Evolutionary conservation across 2,113 vertebrate genomes (phyloP).

Genomic region (Gavia stellata): DNA sequence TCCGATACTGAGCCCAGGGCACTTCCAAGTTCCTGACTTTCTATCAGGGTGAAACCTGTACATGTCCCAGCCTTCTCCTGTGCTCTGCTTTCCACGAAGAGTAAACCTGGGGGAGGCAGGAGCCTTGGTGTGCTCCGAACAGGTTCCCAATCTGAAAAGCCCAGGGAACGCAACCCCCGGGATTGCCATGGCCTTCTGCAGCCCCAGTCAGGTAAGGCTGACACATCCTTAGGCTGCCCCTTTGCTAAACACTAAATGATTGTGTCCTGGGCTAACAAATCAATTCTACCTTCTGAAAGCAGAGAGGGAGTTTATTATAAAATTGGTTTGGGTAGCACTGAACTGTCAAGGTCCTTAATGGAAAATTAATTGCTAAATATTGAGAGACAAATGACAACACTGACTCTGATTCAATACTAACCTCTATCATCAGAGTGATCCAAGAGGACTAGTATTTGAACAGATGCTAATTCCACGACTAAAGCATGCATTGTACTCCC

Average conservation of each 20-base stretch:
- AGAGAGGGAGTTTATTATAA: not conserved
- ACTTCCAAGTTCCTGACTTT: not conserved
- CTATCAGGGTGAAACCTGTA: not conserved
- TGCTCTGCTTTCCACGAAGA: not conserved
- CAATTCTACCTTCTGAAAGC: not conserved
- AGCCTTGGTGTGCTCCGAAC: not conserved
- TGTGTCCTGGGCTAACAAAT: not conserved
- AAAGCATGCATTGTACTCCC: not conserved
- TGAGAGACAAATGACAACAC: not conserved
- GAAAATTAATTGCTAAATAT: not conserved
- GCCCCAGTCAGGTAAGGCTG: not conserved
- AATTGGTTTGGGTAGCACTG: not conserved
- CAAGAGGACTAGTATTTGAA: not conserved
- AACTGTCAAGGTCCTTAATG: not conserved
- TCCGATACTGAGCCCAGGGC: not conserved
- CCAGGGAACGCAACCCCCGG: not conserved
- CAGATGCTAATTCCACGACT: not conserved
- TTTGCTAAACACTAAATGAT: not conserved
- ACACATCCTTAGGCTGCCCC: not conserved
- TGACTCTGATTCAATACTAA: not conserved
- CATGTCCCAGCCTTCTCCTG: not conserved
- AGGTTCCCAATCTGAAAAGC: not conserved
- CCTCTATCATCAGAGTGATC: not conserved
- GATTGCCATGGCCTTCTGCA: not conserved
- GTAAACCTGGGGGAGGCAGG: not conserved